Evolutionary conservation across 2,113 vertebrate species (phyloP).

Genomic region (Calonectris borealis): DNA sequence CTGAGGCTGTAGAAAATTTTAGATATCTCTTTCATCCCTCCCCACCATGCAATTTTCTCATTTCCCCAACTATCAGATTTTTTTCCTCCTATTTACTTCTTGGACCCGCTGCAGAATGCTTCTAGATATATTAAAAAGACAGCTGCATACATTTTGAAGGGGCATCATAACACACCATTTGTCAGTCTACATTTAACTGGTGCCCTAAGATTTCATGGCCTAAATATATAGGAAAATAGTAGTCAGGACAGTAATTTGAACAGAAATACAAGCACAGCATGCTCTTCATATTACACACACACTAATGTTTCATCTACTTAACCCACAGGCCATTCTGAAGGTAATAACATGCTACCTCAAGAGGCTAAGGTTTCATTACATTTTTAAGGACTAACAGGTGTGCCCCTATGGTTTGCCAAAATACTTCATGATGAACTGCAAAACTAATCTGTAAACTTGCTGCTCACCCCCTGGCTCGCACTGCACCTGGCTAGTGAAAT

Average conservation of each 20-base stretch:
- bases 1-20: not conserved
- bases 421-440: not conserved
- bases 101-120: not conserved
- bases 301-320: constrained; percentile 34
- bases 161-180: not conserved
- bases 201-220: not conserved
- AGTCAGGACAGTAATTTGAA: constrained; percentile 31
- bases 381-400: constrained; percentile 46
- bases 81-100: not conserved
- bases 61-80: not conserved
- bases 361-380: constrained; percentile 31
- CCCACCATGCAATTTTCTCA: not conserved
- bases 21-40: not conserved
- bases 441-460: constrained; percentile 17
- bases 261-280: constrained; percentile 27
- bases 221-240: constrained; percentile 8
- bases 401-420: constrained; percentile 22
- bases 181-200: not conserved
- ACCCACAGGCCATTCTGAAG: constrained; percentile 35
- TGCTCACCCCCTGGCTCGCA: not conserved
- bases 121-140: not conserved
- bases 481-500: constrained; percentile 3
- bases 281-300: constrained; percentile 6
- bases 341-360: constrained; percentile 36
- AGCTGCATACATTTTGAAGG: not conserved